Base-by-base conservation (phyloP, 2,888 invertebrate species). In the Scaptomyza reducta region DNA sequence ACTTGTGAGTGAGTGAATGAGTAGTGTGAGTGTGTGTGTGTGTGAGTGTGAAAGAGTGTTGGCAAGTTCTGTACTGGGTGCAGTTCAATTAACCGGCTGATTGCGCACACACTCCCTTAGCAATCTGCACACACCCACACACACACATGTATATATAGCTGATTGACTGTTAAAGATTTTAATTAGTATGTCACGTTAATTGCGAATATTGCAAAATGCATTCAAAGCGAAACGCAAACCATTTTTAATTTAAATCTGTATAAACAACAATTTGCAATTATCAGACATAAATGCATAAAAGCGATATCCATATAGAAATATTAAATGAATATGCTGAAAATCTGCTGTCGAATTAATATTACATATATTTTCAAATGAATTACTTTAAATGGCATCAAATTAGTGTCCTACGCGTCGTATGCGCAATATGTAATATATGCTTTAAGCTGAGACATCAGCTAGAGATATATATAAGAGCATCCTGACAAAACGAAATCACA, bases 41-140 rank as follows among this genome's bases (percentile, higher is more conserved):
- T 54, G 47, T 59, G 62, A 57, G 47, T 66, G 46, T 57, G 44
- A 49, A 46, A 47, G 49, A 18, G 41, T 56, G 16, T 40, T 27
- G 46, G 44, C 49, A 49, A 35, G 67, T 55, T 22, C 9, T 57
- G 31, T 16, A 31, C 50, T 87, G 87, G 82, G 87, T 87, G 82
- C 87, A 87, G 87, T 87, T 86, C 78, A 83, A 83, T 86, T 83
- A 84, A 87, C 62, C 82, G 82, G 74, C 69, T 81, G 85, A 81
- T 81, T 84, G 85, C 67, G 58, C 85, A 72, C 78, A 77, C 70
- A 69, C 64, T 58, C 67, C 62, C 71, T 46, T 50, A 40, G 64
- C 78, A 70, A 65, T 47, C 75, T 70, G 59, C 47, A 50, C 60
- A 71, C 63, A 70, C 74, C 42, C 70, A 46, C 64, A 35, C 9